Evolutionary conservation across 2,797 vertebrate species (phyloP).

Genomic region (Sebastes vulpes): DNA sequence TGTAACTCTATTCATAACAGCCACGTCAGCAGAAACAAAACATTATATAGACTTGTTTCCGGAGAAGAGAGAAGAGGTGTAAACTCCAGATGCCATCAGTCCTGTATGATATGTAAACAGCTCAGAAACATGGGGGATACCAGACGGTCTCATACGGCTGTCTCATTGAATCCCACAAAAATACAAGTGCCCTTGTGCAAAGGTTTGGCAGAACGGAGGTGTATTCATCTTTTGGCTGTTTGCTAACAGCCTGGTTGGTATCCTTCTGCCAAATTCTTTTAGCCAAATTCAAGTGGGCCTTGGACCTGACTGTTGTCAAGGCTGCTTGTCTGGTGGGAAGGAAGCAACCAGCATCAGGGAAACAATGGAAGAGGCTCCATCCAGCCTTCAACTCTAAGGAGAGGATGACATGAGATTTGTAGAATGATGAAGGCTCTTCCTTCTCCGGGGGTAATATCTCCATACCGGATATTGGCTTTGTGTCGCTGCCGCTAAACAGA

Average conservation of each 20-base stretch:
- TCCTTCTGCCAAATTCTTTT: slow-evolving; percentile 60
- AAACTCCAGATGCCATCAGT: slow-evolving; percentile 5
- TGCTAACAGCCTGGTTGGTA: slow-evolving; percentile 48
- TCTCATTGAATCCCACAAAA: slow-evolving; percentile 60
- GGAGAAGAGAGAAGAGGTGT: neutral
- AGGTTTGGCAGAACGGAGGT: slow-evolving; percentile 62
- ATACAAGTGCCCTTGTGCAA: slow-evolving; percentile 59
- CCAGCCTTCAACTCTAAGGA: slow-evolving; percentile 43
- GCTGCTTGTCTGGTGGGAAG: slow-evolving; percentile 52
- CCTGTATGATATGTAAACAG: slow-evolving; percentile 43
- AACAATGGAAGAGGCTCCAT: slow-evolving; percentile 46
- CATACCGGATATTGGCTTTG: slow-evolving; percentile 83
- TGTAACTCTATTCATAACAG: neutral
- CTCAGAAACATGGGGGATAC: slow-evolving; percentile 1
- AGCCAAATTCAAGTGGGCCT: slow-evolving; percentile 59
- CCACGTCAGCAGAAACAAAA: neutral
- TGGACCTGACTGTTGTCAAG: slow-evolving; percentile 53
- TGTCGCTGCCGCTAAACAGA: slow-evolving; percentile 47
- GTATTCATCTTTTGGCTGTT: slow-evolving; percentile 67
- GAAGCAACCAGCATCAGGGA: slow-evolving; percentile 21
- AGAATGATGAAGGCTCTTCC: slow-evolving; percentile 61
- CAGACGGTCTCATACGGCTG: slow-evolving; percentile 42
- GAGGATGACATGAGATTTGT: slow-evolving; percentile 51
- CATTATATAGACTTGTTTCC: neutral
- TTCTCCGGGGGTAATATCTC: slow-evolving; percentile 75